Percentiles rank a stretch among this genome's conserved stretches.
These are phyloP conservation scores for Fukomys damarensis DNA, from an alignment of 2,113 vertebrate species.

Conservation along the genomic window DNA sequence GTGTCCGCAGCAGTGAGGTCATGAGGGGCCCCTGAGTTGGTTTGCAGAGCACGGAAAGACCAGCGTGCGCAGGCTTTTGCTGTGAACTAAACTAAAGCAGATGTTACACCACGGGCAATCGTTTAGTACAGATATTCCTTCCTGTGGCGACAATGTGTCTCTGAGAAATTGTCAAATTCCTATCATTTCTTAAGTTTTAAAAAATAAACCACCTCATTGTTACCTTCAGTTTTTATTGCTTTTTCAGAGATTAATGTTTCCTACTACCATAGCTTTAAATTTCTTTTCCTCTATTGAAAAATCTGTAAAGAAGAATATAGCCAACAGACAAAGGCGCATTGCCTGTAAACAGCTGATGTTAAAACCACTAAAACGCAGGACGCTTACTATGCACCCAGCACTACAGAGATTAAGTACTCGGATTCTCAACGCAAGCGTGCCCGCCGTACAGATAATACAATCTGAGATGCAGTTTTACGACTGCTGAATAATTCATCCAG, in stretches of 20 bases:
- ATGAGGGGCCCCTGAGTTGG: background rate
- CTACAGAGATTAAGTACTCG: background rate
- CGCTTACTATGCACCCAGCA: background rate
- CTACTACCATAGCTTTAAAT: slow-evolving; percentile 7
- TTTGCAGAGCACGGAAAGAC: background rate
- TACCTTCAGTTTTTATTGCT: background rate
- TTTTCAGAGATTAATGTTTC: slow-evolving; percentile 45
- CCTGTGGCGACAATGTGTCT: background rate
- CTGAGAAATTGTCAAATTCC: slow-evolving; percentile 39
- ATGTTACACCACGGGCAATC: background rate
- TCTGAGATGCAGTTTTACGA: background rate
- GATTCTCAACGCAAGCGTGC: background rate
- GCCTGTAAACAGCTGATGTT: background rate
- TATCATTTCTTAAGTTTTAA: background rate
- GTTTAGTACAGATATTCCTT: background rate
- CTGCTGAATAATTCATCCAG: background rate
- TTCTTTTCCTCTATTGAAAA: slow-evolving; percentile 25
- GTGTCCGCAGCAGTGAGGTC: background rate
- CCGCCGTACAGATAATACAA: background rate
- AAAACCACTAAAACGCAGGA: background rate
- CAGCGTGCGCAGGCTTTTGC: background rate
- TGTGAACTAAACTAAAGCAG: background rate
- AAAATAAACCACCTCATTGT: background rate
- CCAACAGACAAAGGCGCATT: background rate
- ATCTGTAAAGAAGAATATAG: slow-evolving; percentile 26